Conservation (phyloP, 2,888 invertebrate species). For the Morpho achilles region DNA sequence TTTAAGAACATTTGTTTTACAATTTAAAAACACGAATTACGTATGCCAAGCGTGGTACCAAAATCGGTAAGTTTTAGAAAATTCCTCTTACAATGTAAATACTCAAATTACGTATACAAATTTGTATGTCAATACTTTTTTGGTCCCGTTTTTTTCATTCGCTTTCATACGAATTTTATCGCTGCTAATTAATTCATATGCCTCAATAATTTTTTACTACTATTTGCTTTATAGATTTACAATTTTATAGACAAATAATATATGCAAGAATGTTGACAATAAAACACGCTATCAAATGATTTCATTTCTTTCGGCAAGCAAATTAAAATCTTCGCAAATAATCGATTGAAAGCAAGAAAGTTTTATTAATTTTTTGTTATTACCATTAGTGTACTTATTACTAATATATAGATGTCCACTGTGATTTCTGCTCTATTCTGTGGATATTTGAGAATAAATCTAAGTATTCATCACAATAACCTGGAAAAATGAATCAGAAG, state of each 20-base stretch:
- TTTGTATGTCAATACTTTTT: conserved; percentile 64
- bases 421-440: no score
- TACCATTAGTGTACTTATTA: no score
- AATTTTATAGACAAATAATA: conserved; percentile 17
- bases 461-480: no score
- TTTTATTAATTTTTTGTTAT: no score
- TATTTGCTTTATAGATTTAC: conserved; percentile 6
- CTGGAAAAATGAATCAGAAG: no score
- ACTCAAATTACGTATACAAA: conserved; percentile 93
- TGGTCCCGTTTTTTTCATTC: no score
- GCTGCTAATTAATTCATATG: conserved; percentile 9
- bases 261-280: conserved; percentile 18
- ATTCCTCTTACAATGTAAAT: no score
- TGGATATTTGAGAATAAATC: no score
- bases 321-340: neutral
- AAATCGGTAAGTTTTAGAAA: conserved; percentile 67
- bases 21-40: conserved; percentile 84
- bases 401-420: no score
- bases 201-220: conserved; percentile 8
- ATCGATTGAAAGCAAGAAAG: no score
- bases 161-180: conserved; percentile 14
- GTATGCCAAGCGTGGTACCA: conserved; percentile 85
- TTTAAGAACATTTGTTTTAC: neutral
- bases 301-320: conserved; percentile 13
- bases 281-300: conserved; percentile 3